Base-by-base conservation (phyloP, 1,140 invertebrate genomes). In the Delia radicum region DNA sequence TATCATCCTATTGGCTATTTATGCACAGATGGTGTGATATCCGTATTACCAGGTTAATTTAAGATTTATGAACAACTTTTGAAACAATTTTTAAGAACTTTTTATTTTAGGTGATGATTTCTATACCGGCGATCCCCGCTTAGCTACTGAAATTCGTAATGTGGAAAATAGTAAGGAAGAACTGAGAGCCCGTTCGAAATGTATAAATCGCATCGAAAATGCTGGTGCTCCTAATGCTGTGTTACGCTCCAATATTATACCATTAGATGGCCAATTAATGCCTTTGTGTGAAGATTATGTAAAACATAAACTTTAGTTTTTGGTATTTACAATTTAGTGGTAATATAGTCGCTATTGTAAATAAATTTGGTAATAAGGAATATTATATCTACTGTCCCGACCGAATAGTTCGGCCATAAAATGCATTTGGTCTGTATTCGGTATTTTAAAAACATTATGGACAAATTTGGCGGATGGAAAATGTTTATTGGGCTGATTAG, bases 1-100 rank as follows among this genome's bases (percentile, higher is more conserved):
- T 84, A 82, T 74, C 82, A 88, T 62, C 88, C 89, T 3, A 87
- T 89, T 76, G 81, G 84, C 63, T 81, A 86, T 73, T 78, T 80
- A 28, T 86, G 83, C 72, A 81, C 77, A 8, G 81, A 88, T 76
- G 87, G 86, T 4, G 2, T 75, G 24, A 79, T 86, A 6, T 79
- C 80, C 26, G 73, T 87, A 24, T 74, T 88, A 15, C 87, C 87
- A 55, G 88, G 87, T 76, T 33, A 27, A 3, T 71, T n/a, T 24
- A 37, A 24, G 3, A 62, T 62, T 24, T 62, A 18, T 21, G 2
- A 42, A 8, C n/a, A n/a, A n/a, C 37, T 42, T 6, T 42, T 62
- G 21, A 27, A 26, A 29, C 18, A 1, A 31, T 28, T 63, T 63
- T 28, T 28, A 12, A 21, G 18, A 55, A 10, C 28, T 65, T 65